phyloP scores from a whole-genome alignment of 2,888 invertebrate genomes.

The Creontiades dilutus region DNA sequence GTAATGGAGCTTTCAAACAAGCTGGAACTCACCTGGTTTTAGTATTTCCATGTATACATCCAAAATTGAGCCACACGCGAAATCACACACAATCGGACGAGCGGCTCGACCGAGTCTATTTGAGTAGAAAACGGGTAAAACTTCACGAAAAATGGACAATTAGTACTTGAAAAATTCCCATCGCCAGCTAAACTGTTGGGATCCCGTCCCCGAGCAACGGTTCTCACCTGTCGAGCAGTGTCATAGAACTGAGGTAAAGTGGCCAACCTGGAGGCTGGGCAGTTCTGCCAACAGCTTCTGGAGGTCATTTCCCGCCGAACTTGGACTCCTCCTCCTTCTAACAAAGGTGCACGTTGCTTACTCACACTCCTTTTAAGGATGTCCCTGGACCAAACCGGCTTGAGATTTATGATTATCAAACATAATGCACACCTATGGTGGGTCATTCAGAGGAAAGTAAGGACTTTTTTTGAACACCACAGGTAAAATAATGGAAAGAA shows the following conservation, averaged over 20 bases:
- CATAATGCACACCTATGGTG: no score
- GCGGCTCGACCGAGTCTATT: neutral
- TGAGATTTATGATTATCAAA: no score
- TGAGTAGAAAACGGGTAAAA: neutral
- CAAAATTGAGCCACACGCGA: constrained; percentile 28
- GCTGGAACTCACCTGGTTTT: constrained; percentile 67
- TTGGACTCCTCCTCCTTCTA: neutral
- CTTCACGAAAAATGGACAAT: neutral
- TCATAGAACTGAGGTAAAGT: constrained; percentile 41
- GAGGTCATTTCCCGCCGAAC: constrained; percentile 53
- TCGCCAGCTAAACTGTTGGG: constrained; percentile 21
- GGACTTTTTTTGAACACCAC: no score
- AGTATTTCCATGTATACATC: constrained; percentile 68
- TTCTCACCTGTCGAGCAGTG: constrained; percentile 49
- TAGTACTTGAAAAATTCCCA: neutral
- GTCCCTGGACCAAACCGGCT: no score
- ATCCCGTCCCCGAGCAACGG: constrained; percentile 49
- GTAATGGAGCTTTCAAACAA: neutral
- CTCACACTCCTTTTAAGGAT: neutral
- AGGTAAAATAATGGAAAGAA: no score
- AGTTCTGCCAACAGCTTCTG: constrained; percentile 52
- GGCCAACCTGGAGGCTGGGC: constrained; percentile 20
- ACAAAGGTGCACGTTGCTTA: neutral
- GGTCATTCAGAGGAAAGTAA: no score
- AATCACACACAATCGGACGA: constrained; percentile 40